A percentile compares a stretch with the other conserved stretches of the same genome.
phyloP scores from a whole-genome alignment of 1,140 invertebrate species.

The Drosophila parvula region DNA sequence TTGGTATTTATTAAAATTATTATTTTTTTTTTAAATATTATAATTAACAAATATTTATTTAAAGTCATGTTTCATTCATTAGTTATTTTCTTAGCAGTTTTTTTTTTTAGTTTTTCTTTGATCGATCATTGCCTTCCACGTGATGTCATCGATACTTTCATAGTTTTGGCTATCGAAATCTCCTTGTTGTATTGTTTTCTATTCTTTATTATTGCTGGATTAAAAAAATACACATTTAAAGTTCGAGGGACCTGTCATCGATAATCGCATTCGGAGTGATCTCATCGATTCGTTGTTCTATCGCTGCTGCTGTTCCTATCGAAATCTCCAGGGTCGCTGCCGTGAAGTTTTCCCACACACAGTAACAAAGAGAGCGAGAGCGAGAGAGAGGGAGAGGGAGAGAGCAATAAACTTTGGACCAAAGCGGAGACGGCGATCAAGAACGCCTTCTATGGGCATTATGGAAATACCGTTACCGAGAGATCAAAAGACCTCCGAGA shows the following conservation, averaged over 20 bases:
- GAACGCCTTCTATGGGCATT: conserved; percentile 71
- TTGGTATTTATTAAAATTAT: background rate
- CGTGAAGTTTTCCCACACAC: conserved; percentile 43
- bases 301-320: conserved; percentile 20
- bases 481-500: conserved; percentile 70
- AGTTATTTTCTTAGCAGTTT: too few species aligned
- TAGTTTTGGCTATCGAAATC: background rate
- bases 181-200: background rate
- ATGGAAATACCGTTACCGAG: conserved; percentile 72
- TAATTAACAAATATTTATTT: background rate
- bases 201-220: background rate
- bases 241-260: conserved; percentile 22
- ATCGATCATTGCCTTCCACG: background rate
- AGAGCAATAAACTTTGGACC: conserved; percentile 58
- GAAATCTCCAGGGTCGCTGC: conserved; percentile 32
- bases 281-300: conserved; percentile 35
- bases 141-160: background rate
- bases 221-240: background rate
- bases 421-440: conserved; percentile 32
- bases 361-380: background rate
- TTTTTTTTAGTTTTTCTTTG: too few species aligned
- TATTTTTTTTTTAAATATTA: background rate
- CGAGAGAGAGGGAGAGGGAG: background rate
- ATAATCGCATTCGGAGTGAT: conserved; percentile 36
- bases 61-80: background rate